A percentile compares a stretch with the other conserved stretches of the same genome.
Conservation (phyloP, 2,113 vertebrate species). For the Pongo abelii region DNA sequence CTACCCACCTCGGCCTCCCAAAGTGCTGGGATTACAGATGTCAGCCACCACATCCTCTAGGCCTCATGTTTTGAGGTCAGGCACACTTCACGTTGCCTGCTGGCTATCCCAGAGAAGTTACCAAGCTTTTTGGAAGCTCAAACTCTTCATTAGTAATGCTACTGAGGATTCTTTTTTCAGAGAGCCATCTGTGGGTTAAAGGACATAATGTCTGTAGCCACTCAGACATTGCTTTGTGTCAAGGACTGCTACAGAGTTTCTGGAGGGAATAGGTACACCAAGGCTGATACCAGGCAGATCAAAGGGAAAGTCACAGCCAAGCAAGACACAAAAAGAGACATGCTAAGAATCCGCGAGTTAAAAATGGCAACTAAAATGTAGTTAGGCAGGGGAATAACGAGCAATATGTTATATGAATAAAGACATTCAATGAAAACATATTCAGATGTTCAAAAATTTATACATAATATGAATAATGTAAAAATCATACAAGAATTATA, state of each 20-base stretch:
- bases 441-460: neutral
- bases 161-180: neutral
- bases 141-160: neutral
- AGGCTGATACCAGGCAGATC: fast-evolving
- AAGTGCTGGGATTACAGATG: too few species aligned
- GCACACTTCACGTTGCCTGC: neutral
- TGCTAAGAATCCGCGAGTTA: neutral
- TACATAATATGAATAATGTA: neutral
- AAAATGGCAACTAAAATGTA: neutral
- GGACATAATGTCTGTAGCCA: neutral
- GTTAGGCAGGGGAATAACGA: too few species aligned
- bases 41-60: neutral
- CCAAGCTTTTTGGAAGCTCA: neutral
- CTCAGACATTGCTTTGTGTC: fast-evolving
- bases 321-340: neutral
- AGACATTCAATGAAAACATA: neutral
- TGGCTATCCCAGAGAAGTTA: neutral
- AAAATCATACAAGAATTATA: too few species aligned
- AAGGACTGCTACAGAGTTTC: neutral
- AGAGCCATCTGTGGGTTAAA: neutral
- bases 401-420: neutral
- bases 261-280: neutral
- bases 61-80: neutral
- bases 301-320: neutral
- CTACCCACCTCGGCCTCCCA: too few species aligned